These are phyloP conservation scores for Corticium candelabrum DNA, from an alignment of 37 sponge, comb jelly and placozoan genomes.

Conservation along the genomic window DNA sequence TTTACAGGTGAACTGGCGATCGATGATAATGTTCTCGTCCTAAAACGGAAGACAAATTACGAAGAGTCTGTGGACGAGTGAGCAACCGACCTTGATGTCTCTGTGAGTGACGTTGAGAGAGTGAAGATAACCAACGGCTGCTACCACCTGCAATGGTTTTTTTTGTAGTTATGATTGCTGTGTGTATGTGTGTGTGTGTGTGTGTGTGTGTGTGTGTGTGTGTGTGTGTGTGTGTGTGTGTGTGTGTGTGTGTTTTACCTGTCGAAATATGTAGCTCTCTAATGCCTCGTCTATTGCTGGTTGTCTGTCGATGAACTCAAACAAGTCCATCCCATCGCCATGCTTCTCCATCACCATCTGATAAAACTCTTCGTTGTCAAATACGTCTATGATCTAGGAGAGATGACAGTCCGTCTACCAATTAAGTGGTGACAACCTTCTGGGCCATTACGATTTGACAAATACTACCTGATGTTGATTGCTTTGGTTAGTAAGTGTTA, in stretches of 20 bases:
- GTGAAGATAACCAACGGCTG: constrained; percentile 8
- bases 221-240: not conserved
- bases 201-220: not conserved
- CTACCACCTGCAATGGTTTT: not conserved
- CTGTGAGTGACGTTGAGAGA: not conserved
- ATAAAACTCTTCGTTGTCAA: constrained; percentile 73
- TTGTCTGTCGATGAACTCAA: constrained; percentile 72
- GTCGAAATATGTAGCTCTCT: constrained; percentile 85
- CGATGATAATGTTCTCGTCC: constrained; percentile 87
- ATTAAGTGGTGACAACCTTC: too few relatives aligned
- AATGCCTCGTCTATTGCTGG: constrained; percentile 62
- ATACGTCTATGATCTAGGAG: constrained; percentile 62
- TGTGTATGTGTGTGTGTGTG: not conserved
- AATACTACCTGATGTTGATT: too few relatives aligned
- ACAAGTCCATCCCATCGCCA: constrained; percentile 86
- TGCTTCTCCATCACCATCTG: constrained; percentile 96
- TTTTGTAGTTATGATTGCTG: not conserved
- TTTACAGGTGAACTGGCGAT: constrained; percentile 58
- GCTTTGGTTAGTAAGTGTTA: too few relatives aligned
- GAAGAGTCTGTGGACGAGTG: constrained; percentile 8
- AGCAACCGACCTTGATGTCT: constrained; percentile 3
- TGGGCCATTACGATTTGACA: too few relatives aligned
- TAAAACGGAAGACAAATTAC: constrained; percentile 15
- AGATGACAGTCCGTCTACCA: not conserved
- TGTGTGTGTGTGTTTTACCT: too few relatives aligned